These are phyloP conservation scores for Teleopsis dalmanni DNA, from an alignment of 1,140 invertebrate species.

Conservation along the genomic window DNA sequence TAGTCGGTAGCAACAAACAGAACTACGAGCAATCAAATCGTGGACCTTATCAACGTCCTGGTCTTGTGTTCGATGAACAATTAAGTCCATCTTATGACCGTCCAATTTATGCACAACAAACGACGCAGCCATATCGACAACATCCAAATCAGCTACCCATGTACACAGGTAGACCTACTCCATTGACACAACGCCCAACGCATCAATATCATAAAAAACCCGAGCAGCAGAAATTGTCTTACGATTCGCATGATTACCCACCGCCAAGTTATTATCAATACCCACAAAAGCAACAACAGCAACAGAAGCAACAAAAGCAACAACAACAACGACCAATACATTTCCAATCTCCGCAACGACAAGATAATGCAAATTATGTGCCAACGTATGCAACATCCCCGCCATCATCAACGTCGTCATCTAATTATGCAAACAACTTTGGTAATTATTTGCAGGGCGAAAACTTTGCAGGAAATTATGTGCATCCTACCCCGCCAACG, in stretches of 20 bases:
- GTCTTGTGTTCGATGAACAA: conserved; percentile 36
- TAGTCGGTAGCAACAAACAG: conserved; percentile 22
- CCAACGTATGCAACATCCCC: conserved; percentile 1
- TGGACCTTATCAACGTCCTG: conserved; percentile 29
- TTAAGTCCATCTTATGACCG: conserved; percentile 9
- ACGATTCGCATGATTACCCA: conserved; percentile 41
- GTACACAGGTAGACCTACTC: not conserved
- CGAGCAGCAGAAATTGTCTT: conserved; percentile 31
- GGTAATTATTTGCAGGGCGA: conserved; percentile 40
- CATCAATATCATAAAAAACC: no score
- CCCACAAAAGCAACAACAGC: conserved; percentile 35
- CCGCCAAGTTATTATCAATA: conserved; percentile 38
- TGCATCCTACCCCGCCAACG: not conserved
- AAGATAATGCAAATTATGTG: conserved; percentile 1
- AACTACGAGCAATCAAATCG: conserved; percentile 9
- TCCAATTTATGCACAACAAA: not conserved
- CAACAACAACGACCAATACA: conserved; percentile 1
- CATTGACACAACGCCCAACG: not conserved
- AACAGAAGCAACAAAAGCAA: conserved; percentile 27
- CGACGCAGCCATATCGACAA: not conserved
- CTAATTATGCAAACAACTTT: conserved; percentile 45
- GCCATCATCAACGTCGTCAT: conserved; percentile 19
- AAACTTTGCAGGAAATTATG: conserved; percentile 2
- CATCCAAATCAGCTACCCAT: not conserved
- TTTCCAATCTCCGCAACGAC: not conserved